Evolutionary conservation across 2,113 vertebrate species (phyloP), one percentile per base, ranked within the genome.

Genomic region (Rhizomys pruinosus): DNA sequence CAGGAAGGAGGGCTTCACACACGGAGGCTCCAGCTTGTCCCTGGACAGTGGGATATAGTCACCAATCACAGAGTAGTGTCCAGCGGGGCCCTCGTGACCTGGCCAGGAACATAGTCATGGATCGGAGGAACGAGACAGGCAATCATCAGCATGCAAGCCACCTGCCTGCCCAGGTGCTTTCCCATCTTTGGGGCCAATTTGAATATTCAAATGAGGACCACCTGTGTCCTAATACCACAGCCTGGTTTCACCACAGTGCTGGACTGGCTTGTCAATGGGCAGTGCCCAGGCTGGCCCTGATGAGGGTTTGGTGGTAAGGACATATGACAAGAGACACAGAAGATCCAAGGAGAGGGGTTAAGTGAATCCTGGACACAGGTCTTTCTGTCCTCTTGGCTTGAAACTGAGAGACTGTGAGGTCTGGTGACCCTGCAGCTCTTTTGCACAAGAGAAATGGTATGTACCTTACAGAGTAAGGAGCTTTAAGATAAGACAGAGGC

Each of bases 1-100:
- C 96, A 99, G 98, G 97, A 99, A 99, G 82, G 98, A 98, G 82
- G 99, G 99, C 97, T 98, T 99, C 98, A 98, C 97, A 4, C 98
- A 98, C 84, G 99, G 97, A 27, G 99, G 98, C 94, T 99, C 99
- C 1, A 98, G 98, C 96, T 99, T 99, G 97, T 99, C 99, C 94
- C 98, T 97, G 11, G 98, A 98, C 59, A 99, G 97, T 5, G 98
- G 98, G 37, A 99, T 98, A 71, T 98, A 99, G 94, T 99, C 99
- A 0, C 99, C 98, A 59, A 99, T 99, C 97, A 98, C 98, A 92
- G 98, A 97, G 96, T 97, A 98, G 95, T 98, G 98, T 90, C 98
- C 98, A 5, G 96, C 29, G 22, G 98, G 87, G 82, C 98, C 98
- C 90, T 99, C 99, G 96, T 98, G 98, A 97, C 98, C 99, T 99